phyloP scores from a whole-genome alignment of 2,113 vertebrate genomes.

The Zeus faber region DNA sequence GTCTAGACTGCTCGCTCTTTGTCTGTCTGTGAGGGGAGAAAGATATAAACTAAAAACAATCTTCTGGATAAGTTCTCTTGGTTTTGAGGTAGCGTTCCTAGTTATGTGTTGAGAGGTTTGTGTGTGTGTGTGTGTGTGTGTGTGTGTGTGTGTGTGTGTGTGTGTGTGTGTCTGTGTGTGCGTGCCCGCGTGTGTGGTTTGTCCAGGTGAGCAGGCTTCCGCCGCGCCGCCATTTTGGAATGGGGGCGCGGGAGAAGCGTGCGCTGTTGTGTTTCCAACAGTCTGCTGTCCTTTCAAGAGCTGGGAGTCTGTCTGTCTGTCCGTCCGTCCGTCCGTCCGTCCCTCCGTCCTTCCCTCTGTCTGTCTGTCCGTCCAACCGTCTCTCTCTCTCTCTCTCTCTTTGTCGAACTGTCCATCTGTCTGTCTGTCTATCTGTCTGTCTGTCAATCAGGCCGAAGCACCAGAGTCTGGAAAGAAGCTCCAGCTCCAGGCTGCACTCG shows the following conservation, averaged over 20 bases:
- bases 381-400: too few relatives aligned
- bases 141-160: too few relatives aligned
- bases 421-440: slow-evolving; percentile 16
- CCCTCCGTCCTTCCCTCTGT: too few relatives aligned
- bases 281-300: background rate
- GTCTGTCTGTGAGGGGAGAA: slow-evolving; percentile 34
- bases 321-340: too few relatives aligned
- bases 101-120: too few relatives aligned
- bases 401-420: slow-evolving; percentile 1
- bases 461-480: too few relatives aligned
- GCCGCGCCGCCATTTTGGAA: slow-evolving; percentile 15
- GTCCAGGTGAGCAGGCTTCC: slow-evolving; percentile 44
- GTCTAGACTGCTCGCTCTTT: slow-evolving; percentile 27
- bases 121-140: slow-evolving; percentile 67
- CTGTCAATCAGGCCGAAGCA: background rate
- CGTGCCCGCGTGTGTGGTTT: too few relatives aligned
- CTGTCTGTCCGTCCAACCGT: too few relatives aligned
- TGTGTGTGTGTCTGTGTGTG: slow-evolving; percentile 57
- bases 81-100: slow-evolving; percentile 78
- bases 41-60: slow-evolving; percentile 68
- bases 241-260: slow-evolving; percentile 6
- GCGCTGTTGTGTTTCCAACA: background rate
- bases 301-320: slow-evolving; percentile 8
- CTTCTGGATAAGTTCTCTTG: slow-evolving; percentile 68
- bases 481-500: too few relatives aligned